A percentile compares a stretch with the other conserved stretches of the same genome.
phyloP scores from a whole-genome alignment of 2,888 invertebrate species.

The Eremobia ochroleuca region DNA sequence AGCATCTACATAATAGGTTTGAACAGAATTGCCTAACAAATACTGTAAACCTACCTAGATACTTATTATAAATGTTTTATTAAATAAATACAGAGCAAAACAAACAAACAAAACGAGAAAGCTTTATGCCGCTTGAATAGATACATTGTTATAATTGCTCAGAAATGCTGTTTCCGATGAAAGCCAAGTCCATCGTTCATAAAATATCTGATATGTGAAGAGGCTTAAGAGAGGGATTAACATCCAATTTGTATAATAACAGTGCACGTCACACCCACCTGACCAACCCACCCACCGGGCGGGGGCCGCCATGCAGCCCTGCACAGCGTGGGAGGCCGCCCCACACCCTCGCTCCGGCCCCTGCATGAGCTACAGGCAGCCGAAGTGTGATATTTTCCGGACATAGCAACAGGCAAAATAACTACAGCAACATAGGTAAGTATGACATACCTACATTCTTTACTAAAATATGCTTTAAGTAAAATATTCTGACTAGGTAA shows the following conservation, averaged over 20 bases:
- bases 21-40: background rate
- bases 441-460: background rate
- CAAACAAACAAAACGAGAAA: background rate
- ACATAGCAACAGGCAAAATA: constrained; percentile 36
- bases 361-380: background rate
- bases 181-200: background rate
- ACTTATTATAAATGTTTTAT: background rate
- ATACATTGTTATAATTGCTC: background rate
- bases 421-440: background rate
- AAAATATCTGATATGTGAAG: background rate
- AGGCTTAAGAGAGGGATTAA: background rate
- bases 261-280: too few species aligned
- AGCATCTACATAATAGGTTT: background rate
- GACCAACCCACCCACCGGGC: constrained; percentile 27
- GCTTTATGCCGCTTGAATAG: background rate
- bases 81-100: background rate
- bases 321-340: background rate
- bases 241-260: constrained; percentile 9
- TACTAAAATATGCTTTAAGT: background rate
- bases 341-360: constrained; percentile 2
- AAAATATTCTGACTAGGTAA: background rate
- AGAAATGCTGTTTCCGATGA: background rate
- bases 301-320: background rate
- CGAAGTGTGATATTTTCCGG: constrained; percentile 1
- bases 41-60: background rate